These are phyloP conservation scores for Vidua macroura DNA, from an alignment of 2,113 vertebrate genomes.

Conservation along the genomic window DNA sequence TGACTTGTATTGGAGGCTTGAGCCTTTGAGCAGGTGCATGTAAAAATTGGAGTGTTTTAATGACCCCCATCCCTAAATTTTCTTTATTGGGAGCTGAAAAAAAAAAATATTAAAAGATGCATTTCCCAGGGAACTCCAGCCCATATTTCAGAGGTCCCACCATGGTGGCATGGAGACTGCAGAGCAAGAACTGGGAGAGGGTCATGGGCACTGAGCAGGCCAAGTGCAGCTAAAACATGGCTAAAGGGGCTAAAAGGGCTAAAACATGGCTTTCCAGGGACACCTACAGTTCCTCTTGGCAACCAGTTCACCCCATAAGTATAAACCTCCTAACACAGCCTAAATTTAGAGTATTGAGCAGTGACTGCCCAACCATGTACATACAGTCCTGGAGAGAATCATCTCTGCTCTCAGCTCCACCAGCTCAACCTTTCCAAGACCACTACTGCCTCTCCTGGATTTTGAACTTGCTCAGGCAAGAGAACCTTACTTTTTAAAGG, in stretches of 20 bases:
- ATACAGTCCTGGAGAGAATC: neutral
- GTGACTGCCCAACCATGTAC: neutral
- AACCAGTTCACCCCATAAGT: neutral
- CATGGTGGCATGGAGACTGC: accelerated
- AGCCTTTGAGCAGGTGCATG: neutral
- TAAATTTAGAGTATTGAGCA: neutral
- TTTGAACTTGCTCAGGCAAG: neutral
- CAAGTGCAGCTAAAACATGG: neutral
- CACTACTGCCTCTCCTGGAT: neutral
- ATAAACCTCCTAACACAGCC: neutral
- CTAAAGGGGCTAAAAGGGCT: neutral
- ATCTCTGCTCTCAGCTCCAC: neutral
- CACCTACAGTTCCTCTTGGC: neutral
- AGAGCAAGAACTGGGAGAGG: neutral
- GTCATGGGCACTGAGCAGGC: neutral
- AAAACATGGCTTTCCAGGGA: neutral
- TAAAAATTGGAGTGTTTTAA: neutral
- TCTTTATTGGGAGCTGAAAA: neutral
- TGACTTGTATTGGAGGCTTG: neutral
- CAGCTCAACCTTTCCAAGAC: neutral
- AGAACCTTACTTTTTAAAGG: neutral
- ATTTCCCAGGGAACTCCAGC: neutral
- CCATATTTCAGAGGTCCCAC: neutral
- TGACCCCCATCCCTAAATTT: neutral
- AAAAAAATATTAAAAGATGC: neutral